Evolutionary conservation across 1,140 invertebrate species (phyloP), one percentile per base, ranked within the genome.

Genomic region (Vanessa atalanta): DNA sequence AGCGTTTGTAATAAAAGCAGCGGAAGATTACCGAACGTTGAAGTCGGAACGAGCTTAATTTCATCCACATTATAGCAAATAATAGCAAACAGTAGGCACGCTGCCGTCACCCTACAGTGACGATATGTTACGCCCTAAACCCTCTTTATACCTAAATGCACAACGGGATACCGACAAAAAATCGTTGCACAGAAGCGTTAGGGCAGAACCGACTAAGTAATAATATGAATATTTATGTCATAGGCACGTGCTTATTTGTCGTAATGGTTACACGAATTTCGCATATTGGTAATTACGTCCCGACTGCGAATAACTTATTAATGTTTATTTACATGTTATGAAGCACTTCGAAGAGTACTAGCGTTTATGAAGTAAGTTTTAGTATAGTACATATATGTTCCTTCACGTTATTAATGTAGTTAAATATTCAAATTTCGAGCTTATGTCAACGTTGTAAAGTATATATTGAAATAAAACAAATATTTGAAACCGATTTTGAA

Each of bases 151-250:
- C 88, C 86, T 82, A 89, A 91, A 91, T 89, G 89, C 85, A 88
- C 84, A 89, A 88, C 84, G 82, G 84, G 86, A 87, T 79, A 83
- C 77, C 77, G 70, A 85, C 65, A 89, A 89, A 90, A 90, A 90
- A 86, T 77, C 77, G 78, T 79, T 76, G 69, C 76, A 70, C 71
- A 67, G 70, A 79, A 81, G 75, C 81, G 72, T 81, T 83, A 81
- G 83, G 81, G 86, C 76, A 79, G 79, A 75, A 75, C 73, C 73
- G 64, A 76, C 79, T 78, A 72, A 78, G 82, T 87, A 90, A 89
- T 90, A 90, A 91, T 91, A 84, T 87, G 88, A 90, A 91, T 88
- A 91, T 91, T 91, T 90, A 91, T 89, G 87, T 89, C 88, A 75
- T 47, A 72, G 84, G 80, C 89, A 91, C 89, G 89, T 91, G 89